phyloP scores from a whole-genome alignment of 2,113 vertebrate genomes.

The Caretta caretta region DNA sequence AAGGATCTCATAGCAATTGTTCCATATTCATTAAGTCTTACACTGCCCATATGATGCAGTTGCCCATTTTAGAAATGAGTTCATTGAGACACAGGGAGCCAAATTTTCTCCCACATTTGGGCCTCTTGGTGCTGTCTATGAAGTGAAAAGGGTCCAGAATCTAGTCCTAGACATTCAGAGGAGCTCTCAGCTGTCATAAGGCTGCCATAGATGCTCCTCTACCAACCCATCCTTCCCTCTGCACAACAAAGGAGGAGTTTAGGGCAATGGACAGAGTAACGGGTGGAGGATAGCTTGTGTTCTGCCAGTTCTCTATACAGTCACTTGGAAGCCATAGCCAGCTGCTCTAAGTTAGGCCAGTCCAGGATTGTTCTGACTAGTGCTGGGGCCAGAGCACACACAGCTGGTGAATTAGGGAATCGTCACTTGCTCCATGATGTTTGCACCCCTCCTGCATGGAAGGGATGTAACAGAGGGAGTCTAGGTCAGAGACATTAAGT shows the following conservation, averaged over 20 bases:
- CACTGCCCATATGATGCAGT: not conserved
- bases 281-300: not conserved
- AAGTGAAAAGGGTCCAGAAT: not conserved
- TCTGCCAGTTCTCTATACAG: not conserved
- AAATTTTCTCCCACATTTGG: not conserved
- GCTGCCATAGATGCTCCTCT: not conserved
- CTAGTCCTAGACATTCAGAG: not conserved
- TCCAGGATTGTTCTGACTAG: not conserved
- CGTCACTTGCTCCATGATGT: not conserved
- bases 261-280: not conserved
- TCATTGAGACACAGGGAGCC: not conserved
- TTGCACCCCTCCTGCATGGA: not conserved
- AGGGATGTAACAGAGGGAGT: not conserved
- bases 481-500: not conserved
- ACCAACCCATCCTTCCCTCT: not conserved
- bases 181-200: not conserved
- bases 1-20: not conserved
- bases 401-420: not conserved
- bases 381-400: not conserved
- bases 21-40: not conserved
- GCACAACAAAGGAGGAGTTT: not conserved
- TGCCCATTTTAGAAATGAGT: rapidly evolving
- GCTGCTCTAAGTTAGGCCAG: not conserved
- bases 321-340: not conserved
- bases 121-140: not conserved